Conservation (phyloP, 1,140 invertebrate genomes). For the Cydia strobilella region DNA sequence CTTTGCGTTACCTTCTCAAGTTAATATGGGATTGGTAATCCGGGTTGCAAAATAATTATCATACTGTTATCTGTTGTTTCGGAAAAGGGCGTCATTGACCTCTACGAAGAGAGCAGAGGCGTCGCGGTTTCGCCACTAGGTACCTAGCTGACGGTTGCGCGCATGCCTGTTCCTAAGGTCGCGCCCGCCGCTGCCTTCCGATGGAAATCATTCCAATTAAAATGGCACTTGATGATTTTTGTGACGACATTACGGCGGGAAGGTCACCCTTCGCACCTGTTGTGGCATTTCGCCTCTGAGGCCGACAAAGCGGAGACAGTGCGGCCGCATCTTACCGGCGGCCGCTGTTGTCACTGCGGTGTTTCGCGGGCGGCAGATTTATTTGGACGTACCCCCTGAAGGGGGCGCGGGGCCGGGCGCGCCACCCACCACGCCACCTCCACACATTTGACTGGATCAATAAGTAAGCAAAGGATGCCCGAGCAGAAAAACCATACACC, state of each 20-base stretch:
- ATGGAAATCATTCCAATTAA: conserved; percentile 73
- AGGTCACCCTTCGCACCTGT: conserved; percentile 20
- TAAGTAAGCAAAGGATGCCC: conserved; percentile 82
- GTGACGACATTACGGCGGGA: conserved; percentile 32
- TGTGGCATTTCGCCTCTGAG: not conserved
- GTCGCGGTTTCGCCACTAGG: conserved; percentile 63
- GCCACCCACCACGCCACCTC: conserved; percentile 78
- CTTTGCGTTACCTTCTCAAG: not conserved
- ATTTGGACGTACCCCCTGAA: conserved; percentile 76
- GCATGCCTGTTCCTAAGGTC: conserved; percentile 75
- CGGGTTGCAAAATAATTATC: not conserved
- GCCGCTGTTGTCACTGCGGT: conserved; percentile 77
- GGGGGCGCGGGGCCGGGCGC: conserved; percentile 66
- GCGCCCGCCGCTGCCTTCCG: conserved; percentile 56
- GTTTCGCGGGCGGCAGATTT: conserved; percentile 79
- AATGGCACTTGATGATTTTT: conserved; percentile 54
- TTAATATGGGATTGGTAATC: conserved; percentile 8
- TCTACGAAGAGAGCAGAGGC: conserved; percentile 60
- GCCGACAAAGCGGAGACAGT: conserved; percentile 44
- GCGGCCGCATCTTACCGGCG: conserved; percentile 72
- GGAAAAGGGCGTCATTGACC: conserved; percentile 65
- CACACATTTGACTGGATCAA: conserved; percentile 81
- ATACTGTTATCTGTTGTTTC: conserved; percentile 52
- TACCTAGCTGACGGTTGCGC: conserved; percentile 61
- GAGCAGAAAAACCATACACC: conserved; percentile 81